A percentile compares a stretch with the other conserved stretches of the same genome.
Conservation (phyloP, 2,113 vertebrate genomes). For the Antechinus stuartii region DNA sequence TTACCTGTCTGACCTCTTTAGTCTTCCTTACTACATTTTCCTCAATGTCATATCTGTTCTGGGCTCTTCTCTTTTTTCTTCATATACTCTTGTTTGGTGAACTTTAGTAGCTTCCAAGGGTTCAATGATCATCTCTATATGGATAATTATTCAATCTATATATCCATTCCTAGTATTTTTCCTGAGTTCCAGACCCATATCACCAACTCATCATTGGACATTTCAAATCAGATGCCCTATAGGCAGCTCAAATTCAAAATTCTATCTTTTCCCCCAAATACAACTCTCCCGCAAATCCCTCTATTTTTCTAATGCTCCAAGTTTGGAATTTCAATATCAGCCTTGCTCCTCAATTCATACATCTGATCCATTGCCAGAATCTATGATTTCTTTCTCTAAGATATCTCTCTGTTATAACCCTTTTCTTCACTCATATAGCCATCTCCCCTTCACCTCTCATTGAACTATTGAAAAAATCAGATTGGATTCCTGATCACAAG, state of each 20-base stretch:
- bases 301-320: background rate
- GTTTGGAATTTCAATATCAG: background rate
- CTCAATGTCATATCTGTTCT: background rate
- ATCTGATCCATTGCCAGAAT: background rate
- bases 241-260: background rate
- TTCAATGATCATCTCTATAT: background rate
- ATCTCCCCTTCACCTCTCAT: background rate
- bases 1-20: background rate
- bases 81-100: background rate
- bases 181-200: background rate
- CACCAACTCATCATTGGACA: background rate
- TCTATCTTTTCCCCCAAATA: background rate
- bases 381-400: background rate
- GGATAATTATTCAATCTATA: background rate
- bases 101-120: background rate
- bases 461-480: background rate
- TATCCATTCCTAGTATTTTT: background rate
- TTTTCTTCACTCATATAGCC: background rate
- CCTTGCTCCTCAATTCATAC: background rate
- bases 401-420: background rate
- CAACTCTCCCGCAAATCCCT: background rate
- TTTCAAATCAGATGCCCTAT: background rate
- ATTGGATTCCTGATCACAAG: background rate
- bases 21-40: background rate
- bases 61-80: background rate